Conservation (phyloP, 1,140 invertebrate genomes). For the Caligus rogercresseyi region DNA sequence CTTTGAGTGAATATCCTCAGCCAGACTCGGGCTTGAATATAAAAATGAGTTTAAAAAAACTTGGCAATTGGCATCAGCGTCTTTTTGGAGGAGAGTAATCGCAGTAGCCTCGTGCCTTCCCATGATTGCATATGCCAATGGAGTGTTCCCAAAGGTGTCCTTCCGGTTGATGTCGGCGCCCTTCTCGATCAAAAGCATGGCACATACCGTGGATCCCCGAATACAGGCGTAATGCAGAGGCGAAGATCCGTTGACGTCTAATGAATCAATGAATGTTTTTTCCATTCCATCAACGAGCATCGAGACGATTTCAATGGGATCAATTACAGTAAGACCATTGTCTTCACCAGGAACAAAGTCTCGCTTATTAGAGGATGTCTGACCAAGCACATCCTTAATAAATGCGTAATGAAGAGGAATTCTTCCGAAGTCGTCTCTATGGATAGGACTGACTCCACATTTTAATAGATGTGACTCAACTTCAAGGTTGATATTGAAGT, state of each 20-base stretch:
- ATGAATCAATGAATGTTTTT: conserved; percentile 27
- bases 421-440: conserved; percentile 24
- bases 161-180: conserved; percentile 28
- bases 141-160: conserved; percentile 33
- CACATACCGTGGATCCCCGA: conserved; percentile 34
- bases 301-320: conserved; percentile 34
- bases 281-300: conserved; percentile 28
- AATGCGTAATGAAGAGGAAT: conserved; percentile 35
- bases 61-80: conserved; percentile 28
- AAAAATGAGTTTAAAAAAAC: conserved; percentile 20
- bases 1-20: conserved; percentile 22
- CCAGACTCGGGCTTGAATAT: conserved; percentile 20
- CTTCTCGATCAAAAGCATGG: conserved; percentile 30
- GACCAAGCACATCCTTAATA: conserved; percentile 26
- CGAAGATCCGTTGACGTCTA: conserved; percentile 30
- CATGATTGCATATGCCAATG: conserved; percentile 33
- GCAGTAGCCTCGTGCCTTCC: conserved; percentile 34
- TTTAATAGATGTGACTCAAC: conserved; percentile 27
- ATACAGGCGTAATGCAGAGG: conserved; percentile 34
- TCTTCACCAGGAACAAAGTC: neutral
- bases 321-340: conserved; percentile 25
- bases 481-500: conserved; percentile 27
- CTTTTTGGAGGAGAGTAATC: conserved; percentile 32
- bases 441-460: conserved; percentile 24
- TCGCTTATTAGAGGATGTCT: neutral